Evolutionary conservation across 2,888 invertebrate species (phyloP).

Genomic region (Amiota minor): DNA sequence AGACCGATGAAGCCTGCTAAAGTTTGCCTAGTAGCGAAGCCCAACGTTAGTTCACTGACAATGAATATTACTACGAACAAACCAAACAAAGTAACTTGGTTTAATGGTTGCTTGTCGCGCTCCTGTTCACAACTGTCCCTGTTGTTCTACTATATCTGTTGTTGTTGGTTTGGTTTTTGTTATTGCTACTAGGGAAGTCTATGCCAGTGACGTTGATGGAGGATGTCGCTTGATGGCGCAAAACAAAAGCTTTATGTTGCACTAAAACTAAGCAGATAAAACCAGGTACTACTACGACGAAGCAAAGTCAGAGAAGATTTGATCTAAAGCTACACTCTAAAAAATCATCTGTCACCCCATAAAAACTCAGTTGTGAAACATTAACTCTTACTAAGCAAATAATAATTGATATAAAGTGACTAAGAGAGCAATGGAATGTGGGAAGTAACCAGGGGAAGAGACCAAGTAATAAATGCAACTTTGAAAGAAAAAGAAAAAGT

Average conservation of each 20-base stretch:
- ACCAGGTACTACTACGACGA: not conserved
- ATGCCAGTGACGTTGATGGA: constrained; percentile 29
- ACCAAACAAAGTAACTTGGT: not conserved
- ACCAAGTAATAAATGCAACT: too few species aligned
- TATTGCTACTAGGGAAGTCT: constrained; percentile 12
- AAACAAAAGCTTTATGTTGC: constrained; percentile 8
- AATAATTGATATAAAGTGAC: too few species aligned
- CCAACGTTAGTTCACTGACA: too few species aligned
- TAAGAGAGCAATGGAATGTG: too few species aligned
- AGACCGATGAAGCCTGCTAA: not conserved
- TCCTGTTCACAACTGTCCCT: not conserved
- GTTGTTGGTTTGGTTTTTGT: constrained; percentile 16
- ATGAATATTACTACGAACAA: not conserved
- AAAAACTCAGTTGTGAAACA: too few species aligned
- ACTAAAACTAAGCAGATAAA: constrained; percentile 22
- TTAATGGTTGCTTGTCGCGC: not conserved
- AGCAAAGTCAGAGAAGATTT: too few species aligned
- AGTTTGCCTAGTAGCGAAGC: constrained; percentile 1
- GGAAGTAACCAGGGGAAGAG: too few species aligned
- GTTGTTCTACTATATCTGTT: not conserved
- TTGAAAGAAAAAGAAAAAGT: too few species aligned
- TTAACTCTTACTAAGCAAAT: too few species aligned
- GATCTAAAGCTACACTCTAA: constrained; percentile 8
- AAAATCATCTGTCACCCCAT: not conserved
- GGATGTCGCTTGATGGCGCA: constrained; percentile 28